A percentile compares a stretch with the other conserved stretches of the same genome.
phyloP scores from a whole-genome alignment of 1,140 invertebrate genomes.

The Drosophila ambigua region DNA sequence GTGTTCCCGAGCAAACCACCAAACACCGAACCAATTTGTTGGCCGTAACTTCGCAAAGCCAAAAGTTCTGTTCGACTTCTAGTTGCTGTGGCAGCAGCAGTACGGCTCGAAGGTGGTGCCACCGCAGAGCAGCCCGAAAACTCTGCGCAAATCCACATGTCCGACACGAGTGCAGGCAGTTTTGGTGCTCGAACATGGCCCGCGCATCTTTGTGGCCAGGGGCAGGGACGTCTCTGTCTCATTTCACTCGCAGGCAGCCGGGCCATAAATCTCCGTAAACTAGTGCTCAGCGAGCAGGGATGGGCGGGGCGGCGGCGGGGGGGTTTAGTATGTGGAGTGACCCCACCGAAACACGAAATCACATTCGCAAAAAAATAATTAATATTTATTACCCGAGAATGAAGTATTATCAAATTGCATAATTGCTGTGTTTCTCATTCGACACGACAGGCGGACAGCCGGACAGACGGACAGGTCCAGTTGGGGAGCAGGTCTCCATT shows the following conservation, averaged over 20 bases:
- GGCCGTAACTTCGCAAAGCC: no score
- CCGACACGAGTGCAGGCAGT: constrained; percentile 40
- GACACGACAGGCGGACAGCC: constrained; percentile 63
- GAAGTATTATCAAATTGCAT: constrained; percentile 82
- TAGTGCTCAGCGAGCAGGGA: constrained; percentile 46
- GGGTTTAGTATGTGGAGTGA: no score
- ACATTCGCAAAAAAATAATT: constrained; percentile 79
- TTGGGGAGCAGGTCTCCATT: background rate
- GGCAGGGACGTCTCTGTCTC: constrained; percentile 38
- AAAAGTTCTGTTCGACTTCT: no score
- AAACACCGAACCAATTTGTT: no score
- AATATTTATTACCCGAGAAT: constrained; percentile 81
- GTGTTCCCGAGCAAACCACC: no score
- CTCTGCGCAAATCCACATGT: constrained; percentile 62
- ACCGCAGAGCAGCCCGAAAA: constrained; percentile 14
- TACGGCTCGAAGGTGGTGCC: constrained; percentile 2
- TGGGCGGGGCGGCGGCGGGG: background rate
- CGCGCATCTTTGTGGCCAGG: constrained; percentile 22
- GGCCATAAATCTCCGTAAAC: constrained; percentile 73
- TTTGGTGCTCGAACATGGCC: background rate
- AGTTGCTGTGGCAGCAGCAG: no score
- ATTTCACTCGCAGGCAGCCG: constrained; percentile 60
- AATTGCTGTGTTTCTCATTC: constrained; percentile 82
- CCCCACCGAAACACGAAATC: constrained; percentile 60
- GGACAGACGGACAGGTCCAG: background rate